A percentile compares a stretch with the other conserved stretches of the same genome.
These are phyloP conservation scores for Drosophila nigromelanica DNA, from an alignment of 1,140 invertebrate genomes.

Conservation along the genomic window DNA sequence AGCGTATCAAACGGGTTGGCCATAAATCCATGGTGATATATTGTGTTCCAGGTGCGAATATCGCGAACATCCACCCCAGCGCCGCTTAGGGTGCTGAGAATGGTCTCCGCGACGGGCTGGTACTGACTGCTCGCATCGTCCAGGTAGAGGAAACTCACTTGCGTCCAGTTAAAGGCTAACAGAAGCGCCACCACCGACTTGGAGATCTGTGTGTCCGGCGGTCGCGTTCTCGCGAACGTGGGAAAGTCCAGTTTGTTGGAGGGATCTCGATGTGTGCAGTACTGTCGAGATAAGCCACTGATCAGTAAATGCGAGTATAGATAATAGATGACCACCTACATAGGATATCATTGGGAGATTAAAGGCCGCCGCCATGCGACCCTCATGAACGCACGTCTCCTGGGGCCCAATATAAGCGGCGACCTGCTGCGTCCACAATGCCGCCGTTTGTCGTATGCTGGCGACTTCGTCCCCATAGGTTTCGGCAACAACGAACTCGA, in stretches of 20 bases:
- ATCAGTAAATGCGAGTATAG: neutral
- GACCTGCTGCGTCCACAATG: slow-evolving; percentile 93
- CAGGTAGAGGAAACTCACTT: slow-evolving; percentile 89
- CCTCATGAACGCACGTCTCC: slow-evolving; percentile 97
- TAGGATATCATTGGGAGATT: slow-evolving; percentile 95
- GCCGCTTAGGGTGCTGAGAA: slow-evolving; percentile 87
- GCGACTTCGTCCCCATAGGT: slow-evolving; percentile 95
- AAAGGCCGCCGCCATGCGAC: slow-evolving; percentile 96
- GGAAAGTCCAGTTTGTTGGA: slow-evolving; percentile 94
- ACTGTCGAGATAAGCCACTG: slow-evolving; percentile 85
- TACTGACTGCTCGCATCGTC: slow-evolving; percentile 89
- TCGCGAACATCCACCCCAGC: slow-evolving; percentile 89
- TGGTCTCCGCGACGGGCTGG: slow-evolving; percentile 89
- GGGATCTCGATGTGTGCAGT: slow-evolving; percentile 92
- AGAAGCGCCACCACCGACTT: slow-evolving; percentile 93
- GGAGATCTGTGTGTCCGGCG: slow-evolving; percentile 96
- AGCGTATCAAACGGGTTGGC: slow-evolving; percentile 92
- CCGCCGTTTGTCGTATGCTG: slow-evolving; percentile 93
- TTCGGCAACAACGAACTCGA: slow-evolving; percentile 94
- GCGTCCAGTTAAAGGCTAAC: slow-evolving; percentile 91
- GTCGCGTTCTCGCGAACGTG: slow-evolving; percentile 96
- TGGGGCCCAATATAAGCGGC: slow-evolving; percentile 97
- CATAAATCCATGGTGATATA: slow-evolving; percentile 90
- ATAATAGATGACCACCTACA: slow-evolving; percentile 85
- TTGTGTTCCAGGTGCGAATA: slow-evolving; percentile 89